Conservation (phyloP, 2,797 vertebrate species). For the Enteromius afrohamiltoni region DNA sequence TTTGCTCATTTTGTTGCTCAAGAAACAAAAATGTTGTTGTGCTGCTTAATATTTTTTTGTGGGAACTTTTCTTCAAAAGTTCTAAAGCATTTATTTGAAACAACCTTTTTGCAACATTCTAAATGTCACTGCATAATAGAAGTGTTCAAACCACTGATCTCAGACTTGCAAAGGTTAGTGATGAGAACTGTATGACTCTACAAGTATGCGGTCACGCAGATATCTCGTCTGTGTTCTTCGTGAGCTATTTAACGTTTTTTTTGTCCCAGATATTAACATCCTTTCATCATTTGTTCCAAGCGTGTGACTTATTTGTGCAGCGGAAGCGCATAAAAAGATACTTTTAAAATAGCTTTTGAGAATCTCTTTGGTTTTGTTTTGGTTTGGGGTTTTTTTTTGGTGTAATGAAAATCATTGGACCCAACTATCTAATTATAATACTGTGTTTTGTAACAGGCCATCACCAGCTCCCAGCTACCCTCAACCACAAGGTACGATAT, state of each 20-base stretch:
- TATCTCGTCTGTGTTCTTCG: no score
- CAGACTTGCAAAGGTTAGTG: background rate
- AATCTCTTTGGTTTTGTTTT: no score
- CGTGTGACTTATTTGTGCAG: background rate
- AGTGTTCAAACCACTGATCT: background rate
- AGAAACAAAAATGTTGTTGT: background rate
- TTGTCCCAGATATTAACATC: background rate
- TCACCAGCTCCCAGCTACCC: slow-evolving; percentile 66
- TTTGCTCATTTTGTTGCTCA: background rate
- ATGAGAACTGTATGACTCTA: background rate
- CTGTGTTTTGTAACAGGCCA: slow-evolving; percentile 2
- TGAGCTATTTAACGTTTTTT: background rate
- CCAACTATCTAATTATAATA: background rate
- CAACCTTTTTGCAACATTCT: background rate
- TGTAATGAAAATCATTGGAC: background rate
- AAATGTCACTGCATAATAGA: background rate
- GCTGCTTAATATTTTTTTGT: background rate
- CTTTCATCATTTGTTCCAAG: background rate
- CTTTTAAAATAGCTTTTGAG: background rate
- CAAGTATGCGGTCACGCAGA: background rate
- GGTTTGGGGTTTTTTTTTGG: background rate
- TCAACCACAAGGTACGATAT: slow-evolving; percentile 67
- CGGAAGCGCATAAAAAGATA: background rate
- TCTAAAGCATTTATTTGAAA: background rate
- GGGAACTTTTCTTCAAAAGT: background rate